Conservation (phyloP, 2,888 invertebrate genomes). For the Pheosia tremula region DNA sequence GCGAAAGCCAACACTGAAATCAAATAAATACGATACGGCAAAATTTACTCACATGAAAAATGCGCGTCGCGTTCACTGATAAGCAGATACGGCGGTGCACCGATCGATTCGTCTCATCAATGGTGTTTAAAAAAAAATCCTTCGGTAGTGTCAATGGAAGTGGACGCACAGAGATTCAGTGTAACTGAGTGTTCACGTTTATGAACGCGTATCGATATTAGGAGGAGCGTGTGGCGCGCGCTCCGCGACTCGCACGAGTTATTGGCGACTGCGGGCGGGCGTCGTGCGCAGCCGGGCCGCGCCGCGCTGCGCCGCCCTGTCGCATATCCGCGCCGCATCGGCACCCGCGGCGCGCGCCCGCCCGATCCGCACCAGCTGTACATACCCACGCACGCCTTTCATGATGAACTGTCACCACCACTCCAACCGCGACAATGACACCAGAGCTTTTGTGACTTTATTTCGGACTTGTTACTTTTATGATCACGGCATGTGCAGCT, state of each 20-base stretch:
- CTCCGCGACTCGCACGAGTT: slow-evolving; percentile 58
- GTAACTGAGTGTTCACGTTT: slow-evolving; percentile 47
- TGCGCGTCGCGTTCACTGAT: slow-evolving; percentile 30
- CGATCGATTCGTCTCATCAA: slow-evolving; percentile 22
- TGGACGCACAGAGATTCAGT: slow-evolving; percentile 40
- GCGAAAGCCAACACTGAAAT: slow-evolving; percentile 13
- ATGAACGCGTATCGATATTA: slow-evolving; percentile 65
- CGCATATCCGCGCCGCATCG: slow-evolving; percentile 43
- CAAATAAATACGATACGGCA: slow-evolving; percentile 23
- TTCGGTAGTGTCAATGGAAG: slow-evolving; percentile 11
- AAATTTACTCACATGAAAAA: slow-evolving; percentile 44
- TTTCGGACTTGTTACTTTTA: too few relatives aligned
- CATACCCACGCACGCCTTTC: background rate
- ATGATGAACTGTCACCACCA: background rate
- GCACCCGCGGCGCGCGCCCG: slow-evolving; percentile 6
- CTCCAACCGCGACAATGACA: background rate
- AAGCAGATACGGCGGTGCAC: slow-evolving; percentile 29
- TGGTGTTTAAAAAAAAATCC: slow-evolving; percentile 15
- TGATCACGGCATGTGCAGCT: too few relatives aligned
- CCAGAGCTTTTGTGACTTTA: slow-evolving; percentile 2
- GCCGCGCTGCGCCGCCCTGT: slow-evolving; percentile 33
- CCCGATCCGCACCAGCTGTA: background rate
- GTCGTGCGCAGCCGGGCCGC: slow-evolving; percentile 55
- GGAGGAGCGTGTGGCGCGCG: slow-evolving; percentile 61
- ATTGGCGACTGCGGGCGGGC: slow-evolving; percentile 58